Conservation (phyloP, 1,140 invertebrate genomes). For the Micrasema minimum region DNA sequence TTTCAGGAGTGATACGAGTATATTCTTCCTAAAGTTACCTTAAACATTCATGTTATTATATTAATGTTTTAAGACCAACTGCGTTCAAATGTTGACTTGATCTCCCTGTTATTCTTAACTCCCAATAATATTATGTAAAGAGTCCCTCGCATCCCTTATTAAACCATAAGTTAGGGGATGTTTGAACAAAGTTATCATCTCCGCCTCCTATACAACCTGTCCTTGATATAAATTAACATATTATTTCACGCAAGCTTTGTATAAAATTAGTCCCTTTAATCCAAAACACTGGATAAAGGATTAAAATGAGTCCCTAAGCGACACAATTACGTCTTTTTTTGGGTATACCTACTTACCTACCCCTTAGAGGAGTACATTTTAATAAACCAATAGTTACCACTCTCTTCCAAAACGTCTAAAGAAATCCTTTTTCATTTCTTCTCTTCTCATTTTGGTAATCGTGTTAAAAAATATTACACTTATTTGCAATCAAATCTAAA, state of each 20-base stretch:
- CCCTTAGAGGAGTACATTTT: not conserved
- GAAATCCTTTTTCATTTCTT: not conserved
- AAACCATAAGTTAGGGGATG: not conserved
- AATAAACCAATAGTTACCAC: not conserved
- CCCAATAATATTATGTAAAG: not conserved
- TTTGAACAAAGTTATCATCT: not conserved
- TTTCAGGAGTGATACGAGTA: not conserved
- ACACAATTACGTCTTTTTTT: conserved; percentile 9
- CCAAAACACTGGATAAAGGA: conserved; percentile 17
- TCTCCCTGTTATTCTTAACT: not conserved
- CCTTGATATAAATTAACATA: not conserved
- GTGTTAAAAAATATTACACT: not conserved
- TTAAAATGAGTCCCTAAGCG: conserved; percentile 6
- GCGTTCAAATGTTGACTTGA: not conserved
- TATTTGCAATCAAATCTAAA: not conserved
- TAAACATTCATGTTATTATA: no score
- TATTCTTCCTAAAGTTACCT: no score
- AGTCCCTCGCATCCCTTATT: not conserved
- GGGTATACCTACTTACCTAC: no score
- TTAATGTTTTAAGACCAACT: not conserved
- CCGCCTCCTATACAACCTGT: not conserved
- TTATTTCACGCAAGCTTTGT: conserved; percentile 13
- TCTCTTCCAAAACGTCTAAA: no score
- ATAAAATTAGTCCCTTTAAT: conserved; percentile 15
- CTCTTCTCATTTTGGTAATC: not conserved